A percentile compares a stretch with the other conserved stretches of the same genome.
Conservation (phyloP, 2,113 vertebrate genomes). For the Barnardius zonarius region DNA sequence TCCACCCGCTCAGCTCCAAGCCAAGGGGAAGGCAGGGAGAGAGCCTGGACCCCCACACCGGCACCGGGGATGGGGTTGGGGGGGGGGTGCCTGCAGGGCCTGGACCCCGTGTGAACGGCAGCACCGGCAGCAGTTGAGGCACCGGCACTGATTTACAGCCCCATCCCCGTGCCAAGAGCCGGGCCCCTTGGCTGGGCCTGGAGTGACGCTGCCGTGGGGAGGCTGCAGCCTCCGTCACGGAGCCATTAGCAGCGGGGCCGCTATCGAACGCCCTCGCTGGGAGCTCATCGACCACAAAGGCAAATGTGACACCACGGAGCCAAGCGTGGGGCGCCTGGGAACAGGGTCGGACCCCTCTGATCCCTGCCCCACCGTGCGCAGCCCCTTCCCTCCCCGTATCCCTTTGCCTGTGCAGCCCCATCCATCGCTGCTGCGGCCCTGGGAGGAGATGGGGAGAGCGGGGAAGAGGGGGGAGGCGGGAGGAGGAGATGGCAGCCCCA, state of each 20-base stretch:
- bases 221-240: neutral
- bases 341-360: neutral
- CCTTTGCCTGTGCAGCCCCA: neutral
- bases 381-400: neutral
- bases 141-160: neutral
- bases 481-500: constrained; percentile 42
- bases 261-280: neutral
- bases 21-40: neutral
- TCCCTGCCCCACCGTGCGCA: neutral
- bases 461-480: neutral
- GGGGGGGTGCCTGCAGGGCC: neutral
- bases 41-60: rapidly evolving
- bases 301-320: neutral
- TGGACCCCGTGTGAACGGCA: rapidly evolving
- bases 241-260: neutral
- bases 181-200: neutral
- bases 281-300: neutral
- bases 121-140: rapidly evolving
- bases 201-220: neutral
- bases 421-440: neutral
- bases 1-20: neutral
- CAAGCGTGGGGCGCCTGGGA: neutral
- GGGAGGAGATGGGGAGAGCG: neutral
- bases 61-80: too few species aligned
- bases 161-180: neutral